Percentiles rank a stretch among this genome's conserved stretches.
These are phyloP conservation scores for Gila robusta DNA, from an alignment of 2,797 vertebrate species.

Conservation along the genomic window DNA sequence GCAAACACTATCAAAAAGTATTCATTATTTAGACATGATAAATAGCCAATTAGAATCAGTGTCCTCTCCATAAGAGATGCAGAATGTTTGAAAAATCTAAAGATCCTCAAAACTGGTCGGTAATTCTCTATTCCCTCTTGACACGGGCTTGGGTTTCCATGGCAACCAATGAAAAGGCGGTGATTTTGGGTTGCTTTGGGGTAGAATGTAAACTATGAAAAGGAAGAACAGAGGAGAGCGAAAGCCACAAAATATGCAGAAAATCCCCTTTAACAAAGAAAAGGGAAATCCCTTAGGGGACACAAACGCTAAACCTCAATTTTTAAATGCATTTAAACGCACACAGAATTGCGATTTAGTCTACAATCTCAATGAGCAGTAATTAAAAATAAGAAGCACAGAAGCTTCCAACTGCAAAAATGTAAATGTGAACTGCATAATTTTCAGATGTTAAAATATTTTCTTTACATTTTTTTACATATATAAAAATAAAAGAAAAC, in stretches of 20 bases:
- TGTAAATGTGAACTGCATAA: background rate
- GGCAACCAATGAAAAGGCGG: constrained; percentile 35
- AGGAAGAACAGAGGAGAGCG: background rate
- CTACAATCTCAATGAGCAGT: background rate
- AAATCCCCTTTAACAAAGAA: constrained; percentile 20
- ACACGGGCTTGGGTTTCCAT: constrained; percentile 37
- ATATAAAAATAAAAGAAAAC: background rate
- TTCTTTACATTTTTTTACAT: background rate
- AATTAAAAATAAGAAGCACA: background rate
- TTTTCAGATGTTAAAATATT: background rate
- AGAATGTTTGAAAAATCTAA: constrained; percentile 4
- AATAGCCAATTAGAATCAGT: constrained; percentile 51
- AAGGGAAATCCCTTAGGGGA: constrained; percentile 14
- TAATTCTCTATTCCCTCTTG: constrained; percentile 8
- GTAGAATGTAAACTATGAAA: constrained; percentile 20
- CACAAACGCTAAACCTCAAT: background rate
- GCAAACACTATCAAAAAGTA: constrained; percentile 36
- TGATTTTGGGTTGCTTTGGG: constrained; percentile 12
- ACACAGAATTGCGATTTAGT: background rate
- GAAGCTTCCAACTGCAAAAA: too few species aligned
- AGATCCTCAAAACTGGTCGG: background rate
- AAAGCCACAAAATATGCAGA: constrained; percentile 11
- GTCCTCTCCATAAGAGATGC: background rate
- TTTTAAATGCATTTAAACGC: background rate
- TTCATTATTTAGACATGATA: constrained; percentile 38